Evolutionary conservation across 2,113 vertebrate genomes (phyloP), one percentile per base, ranked within the genome.

Genomic region (Gracilinanus agilis): DNA sequence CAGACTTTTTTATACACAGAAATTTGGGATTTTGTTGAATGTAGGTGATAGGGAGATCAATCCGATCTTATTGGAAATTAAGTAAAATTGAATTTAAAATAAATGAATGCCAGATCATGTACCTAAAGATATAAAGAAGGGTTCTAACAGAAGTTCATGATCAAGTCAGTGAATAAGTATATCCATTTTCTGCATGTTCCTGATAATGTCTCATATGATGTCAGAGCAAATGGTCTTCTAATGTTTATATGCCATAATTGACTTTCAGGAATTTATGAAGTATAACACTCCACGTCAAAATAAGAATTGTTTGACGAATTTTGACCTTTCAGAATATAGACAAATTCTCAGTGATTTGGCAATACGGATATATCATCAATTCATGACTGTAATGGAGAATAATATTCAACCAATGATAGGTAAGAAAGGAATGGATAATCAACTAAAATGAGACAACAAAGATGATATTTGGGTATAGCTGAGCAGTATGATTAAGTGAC

Each of bases 331-430:
- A 0, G 99, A 99, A 95, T 99, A 99, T 98, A 99, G 99, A 91
- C 99, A 99, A 94, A 99, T 99, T 92, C 98, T 99, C 90, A 99
- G 99, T 40, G 99, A 99, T 94, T 97, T 99, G 97, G 99, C 99
- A 95, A 99, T 99, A 96, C 99, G 98, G 21, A 99, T 99, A 96
- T 99, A 99, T 95, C 99, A 99, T 67, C 99, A 99, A 25, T 99
- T 99, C 55, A 98, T 99, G 92, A 40, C 96, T 0, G 97, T 99
- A 11, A 99, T 99, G 99, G 99, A 99, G 97, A 99, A 99, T 67
- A 98, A 95, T 67, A 98, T 99, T 88, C 98, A 98, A 83, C 99
- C 99, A 67, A 99, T 99, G 94, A 99, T 99, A 44, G 99, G 99
- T 99, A 98, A 99, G 98, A 83, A 83, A 95, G 21, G 29, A 94